These are phyloP conservation scores for Galeopsomyia nigrocyanea DNA, from an alignment of 2,888 invertebrate genomes.

Conservation along the genomic window DNA sequence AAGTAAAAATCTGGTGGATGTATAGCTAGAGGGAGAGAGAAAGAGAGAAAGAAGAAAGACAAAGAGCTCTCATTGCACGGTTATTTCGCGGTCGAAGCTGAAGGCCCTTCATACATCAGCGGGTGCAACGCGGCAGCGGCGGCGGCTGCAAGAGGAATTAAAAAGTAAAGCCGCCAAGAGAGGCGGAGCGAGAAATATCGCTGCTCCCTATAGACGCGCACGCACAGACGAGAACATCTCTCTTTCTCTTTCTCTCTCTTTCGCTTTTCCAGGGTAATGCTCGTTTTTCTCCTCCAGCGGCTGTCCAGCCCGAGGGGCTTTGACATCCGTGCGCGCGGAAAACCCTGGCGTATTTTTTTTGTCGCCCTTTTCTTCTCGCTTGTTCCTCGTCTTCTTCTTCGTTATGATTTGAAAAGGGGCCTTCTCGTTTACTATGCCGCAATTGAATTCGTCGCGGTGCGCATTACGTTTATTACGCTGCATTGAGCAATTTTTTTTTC, in stretches of 20 bases:
- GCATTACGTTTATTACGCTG: conserved; percentile 33
- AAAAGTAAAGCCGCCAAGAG: conserved; percentile 26
- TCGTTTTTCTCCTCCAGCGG: conserved; percentile 4
- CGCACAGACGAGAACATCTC: conserved; percentile 11
- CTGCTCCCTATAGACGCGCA: neutral
- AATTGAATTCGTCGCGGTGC: conserved; percentile 8
- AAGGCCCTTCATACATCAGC: neutral
- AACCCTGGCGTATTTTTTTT: neutral
- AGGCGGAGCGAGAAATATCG: neutral
- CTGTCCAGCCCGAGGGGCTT: conserved; percentile 16
- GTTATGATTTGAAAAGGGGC: conserved; percentile 41
- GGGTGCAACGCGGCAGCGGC: no score
- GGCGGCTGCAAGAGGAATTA: conserved; percentile 16
- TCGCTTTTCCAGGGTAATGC: neutral
- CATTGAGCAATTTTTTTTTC: conserved; percentile 28
- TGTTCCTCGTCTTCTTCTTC: conserved; percentile 18
- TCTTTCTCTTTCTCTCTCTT: conserved; percentile 2
- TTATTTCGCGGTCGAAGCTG: neutral
- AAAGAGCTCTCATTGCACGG: no score
- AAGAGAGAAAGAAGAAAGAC: no score
- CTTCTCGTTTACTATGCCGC: conserved; percentile 2
- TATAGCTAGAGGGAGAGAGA: no score
- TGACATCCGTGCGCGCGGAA: conserved; percentile 12
- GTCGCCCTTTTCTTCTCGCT: conserved; percentile 4
- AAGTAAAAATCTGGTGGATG: no score